phyloP scores from a whole-genome alignment of 2,113 vertebrate genomes.

The Lophius piscatorius region DNA sequence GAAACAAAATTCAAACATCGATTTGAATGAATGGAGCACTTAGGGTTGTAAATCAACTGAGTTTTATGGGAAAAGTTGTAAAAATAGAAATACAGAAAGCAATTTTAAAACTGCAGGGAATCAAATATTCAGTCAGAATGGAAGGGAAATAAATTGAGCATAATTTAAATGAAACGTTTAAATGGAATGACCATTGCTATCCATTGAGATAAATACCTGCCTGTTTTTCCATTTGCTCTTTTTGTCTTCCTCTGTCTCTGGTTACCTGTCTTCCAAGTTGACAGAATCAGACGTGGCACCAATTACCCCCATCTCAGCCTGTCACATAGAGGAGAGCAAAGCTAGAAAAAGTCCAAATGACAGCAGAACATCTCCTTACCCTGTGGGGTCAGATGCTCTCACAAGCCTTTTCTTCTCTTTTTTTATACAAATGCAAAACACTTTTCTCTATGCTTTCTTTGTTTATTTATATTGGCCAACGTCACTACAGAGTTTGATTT shows the following conservation, averaged over 20 bases:
- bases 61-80: no score
- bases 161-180: not conserved
- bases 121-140: not conserved
- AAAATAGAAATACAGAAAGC: no score
- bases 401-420: not conserved
- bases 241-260: conserved; percentile 30
- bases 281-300: conserved; percentile 60
- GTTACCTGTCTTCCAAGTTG: conserved; percentile 45
- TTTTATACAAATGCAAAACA: no score
- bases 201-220: conserved; percentile 3
- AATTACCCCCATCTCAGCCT: conserved; percentile 52
- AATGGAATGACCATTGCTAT: not conserved
- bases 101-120: not conserved
- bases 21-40: no score
- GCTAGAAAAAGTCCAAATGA: conserved; percentile 39
- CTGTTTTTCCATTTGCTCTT: not conserved
- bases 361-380: conserved; percentile 36
- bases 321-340: conserved; percentile 30
- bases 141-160: not conserved
- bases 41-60: no score
- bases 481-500: no score
- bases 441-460: no score
- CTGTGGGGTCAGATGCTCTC: conserved; percentile 13
- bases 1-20: no score
- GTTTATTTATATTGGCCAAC: no score